Percentiles rank a stretch among this genome's conserved stretches.
These are phyloP conservation scores for Drosophila sp. DNA, from an alignment of 1,140 invertebrate genomes.

Conservation along the genomic window DNA sequence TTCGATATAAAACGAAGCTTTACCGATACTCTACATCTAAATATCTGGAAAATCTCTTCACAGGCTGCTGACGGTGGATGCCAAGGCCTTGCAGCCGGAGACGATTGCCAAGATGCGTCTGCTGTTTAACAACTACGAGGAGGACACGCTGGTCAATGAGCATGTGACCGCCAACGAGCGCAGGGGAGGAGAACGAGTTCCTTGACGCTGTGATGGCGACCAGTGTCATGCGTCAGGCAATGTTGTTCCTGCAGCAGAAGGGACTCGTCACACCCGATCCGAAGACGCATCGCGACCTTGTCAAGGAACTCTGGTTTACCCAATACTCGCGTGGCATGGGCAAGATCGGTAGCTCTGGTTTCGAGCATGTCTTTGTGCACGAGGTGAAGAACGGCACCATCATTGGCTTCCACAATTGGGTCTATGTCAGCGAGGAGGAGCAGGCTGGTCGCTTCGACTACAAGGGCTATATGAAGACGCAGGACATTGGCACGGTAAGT, in stretches of 20 bases:
- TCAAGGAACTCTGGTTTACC: slow-evolving; percentile 92
- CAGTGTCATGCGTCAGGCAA: slow-evolving; percentile 90
- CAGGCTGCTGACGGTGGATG: slow-evolving; percentile 64
- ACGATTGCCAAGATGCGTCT: slow-evolving; percentile 89
- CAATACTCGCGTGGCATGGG: slow-evolving; percentile 91
- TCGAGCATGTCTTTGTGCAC: slow-evolving; percentile 94
- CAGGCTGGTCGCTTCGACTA: slow-evolving; percentile 88
- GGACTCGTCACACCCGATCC: slow-evolving; percentile 87
- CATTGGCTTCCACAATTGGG: slow-evolving; percentile 94
- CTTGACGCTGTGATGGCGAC: slow-evolving; percentile 91
- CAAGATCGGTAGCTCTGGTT: slow-evolving; percentile 91
- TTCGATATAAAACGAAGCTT: too few species aligned
- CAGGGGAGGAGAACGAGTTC: slow-evolving; percentile 90
- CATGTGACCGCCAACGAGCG: slow-evolving; percentile 90
- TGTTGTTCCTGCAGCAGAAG: slow-evolving; percentile 90
- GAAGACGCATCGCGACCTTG: slow-evolving; percentile 89
- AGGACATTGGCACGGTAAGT: slow-evolving; percentile 90
- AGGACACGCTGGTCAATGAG: slow-evolving; percentile 90
- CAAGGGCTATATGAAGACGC: slow-evolving; percentile 91
- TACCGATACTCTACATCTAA: slow-evolving; percentile 30
- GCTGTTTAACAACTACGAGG: slow-evolving; percentile 91
- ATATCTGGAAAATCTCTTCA: not conserved
- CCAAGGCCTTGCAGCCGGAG: slow-evolving; percentile 82
- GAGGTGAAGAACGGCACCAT: slow-evolving; percentile 92
- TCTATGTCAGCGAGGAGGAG: slow-evolving; percentile 93